Evolutionary conservation across 2,113 vertebrate genomes (phyloP).

Genomic region (Micromys minutus): DNA sequence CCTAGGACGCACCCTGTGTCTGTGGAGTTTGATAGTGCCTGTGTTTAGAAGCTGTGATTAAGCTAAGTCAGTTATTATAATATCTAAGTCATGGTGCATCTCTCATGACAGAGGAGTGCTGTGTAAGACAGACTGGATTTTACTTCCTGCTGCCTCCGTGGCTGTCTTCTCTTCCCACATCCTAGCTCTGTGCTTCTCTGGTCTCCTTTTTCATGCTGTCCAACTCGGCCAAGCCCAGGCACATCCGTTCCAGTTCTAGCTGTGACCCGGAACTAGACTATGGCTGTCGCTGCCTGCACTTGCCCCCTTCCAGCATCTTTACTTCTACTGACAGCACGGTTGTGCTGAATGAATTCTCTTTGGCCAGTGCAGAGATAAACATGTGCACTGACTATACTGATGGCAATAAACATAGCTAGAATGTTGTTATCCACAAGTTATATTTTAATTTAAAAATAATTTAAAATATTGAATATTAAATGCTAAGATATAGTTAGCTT

Average conservation of each 20-base stretch:
- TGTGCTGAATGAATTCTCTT: neutral
- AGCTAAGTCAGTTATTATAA: neutral
- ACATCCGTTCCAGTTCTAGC: neutral
- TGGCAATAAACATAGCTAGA: neutral
- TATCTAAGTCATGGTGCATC: neutral
- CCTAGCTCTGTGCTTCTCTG: neutral
- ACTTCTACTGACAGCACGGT: neutral
- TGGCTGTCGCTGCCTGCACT: neutral
- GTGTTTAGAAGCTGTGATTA: neutral
- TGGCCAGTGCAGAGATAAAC: neutral
- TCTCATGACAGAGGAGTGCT: neutral
- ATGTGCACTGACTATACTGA: neutral
- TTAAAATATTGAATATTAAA: neutral
- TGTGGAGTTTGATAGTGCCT: neutral
- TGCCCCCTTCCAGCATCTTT: neutral
- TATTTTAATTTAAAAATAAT: conserved; percentile 11
- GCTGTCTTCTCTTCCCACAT: neutral
- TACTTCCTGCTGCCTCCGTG: neutral
- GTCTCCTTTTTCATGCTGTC: neutral
- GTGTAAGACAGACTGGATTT: neutral
- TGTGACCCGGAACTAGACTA: neutral
- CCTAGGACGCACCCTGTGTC: neutral
- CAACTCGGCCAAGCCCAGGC: neutral
- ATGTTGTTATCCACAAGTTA: neutral
- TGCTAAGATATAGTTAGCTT: neutral